Conservation (phyloP, 2,797 vertebrate species). For the Sebastiscus albofasciatus region DNA sequence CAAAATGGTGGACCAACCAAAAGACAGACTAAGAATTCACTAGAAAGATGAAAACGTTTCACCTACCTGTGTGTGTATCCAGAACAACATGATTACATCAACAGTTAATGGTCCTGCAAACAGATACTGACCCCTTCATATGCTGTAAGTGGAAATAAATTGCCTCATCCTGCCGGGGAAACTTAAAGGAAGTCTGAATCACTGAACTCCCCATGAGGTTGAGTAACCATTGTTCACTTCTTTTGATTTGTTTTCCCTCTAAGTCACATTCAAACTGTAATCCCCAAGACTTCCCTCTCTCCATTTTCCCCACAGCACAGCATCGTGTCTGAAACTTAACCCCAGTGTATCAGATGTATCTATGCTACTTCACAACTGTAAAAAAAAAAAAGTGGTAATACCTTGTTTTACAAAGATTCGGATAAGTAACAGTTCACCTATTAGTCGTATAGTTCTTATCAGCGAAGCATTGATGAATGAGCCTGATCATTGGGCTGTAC, state of each 20-base stretch:
- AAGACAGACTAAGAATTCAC: background rate
- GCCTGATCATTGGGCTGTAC: background rate
- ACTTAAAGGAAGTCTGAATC: slow-evolving; percentile 41
- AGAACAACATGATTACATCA: background rate
- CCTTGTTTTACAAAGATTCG: slow-evolving; percentile 5
- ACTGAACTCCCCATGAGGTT: slow-evolving; percentile 22
- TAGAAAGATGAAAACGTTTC: background rate
- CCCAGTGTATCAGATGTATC: background rate
- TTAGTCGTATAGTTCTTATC: background rate
- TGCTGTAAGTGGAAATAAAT: slow-evolving; percentile 30
- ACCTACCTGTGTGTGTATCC: background rate
- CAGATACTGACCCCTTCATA: slow-evolving; percentile 28
- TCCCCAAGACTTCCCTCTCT: slow-evolving; percentile 33
- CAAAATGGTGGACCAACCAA: too few relatives aligned
- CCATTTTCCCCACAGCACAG: slow-evolving; percentile 1
- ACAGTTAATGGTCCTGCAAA: background rate
- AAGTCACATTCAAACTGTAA: slow-evolving; percentile 31
- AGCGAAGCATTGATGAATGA: background rate
- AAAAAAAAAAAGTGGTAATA: background rate
- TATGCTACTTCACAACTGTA: background rate
- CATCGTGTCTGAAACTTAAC: slow-evolving; percentile 6
- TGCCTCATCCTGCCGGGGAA: slow-evolving; percentile 25
- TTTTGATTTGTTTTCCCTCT: slow-evolving; percentile 44
- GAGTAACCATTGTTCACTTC: slow-evolving; percentile 42
- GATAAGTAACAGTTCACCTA: background rate